A percentile compares a stretch with the other conserved stretches of the same genome.
Evolutionary conservation across 2,113 vertebrate species (phyloP).

Genomic region (Symphodus melops): DNA sequence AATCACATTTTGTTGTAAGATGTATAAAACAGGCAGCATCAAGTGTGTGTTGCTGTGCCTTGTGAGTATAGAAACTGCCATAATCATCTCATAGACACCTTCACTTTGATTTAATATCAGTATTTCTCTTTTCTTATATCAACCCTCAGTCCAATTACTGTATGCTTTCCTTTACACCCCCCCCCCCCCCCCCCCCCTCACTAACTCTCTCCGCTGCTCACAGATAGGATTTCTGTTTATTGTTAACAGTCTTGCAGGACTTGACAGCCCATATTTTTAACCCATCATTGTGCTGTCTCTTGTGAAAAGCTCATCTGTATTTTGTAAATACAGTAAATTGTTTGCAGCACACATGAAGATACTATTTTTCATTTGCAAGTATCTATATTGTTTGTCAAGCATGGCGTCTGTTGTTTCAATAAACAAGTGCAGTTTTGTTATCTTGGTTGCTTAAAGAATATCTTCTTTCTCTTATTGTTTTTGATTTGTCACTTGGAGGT

Average conservation of each 20-base stretch:
- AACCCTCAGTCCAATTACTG: constrained; percentile 56
- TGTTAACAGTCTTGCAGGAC: constrained; percentile 60
- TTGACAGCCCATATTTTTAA: constrained; percentile 59
- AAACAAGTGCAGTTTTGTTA: no score
- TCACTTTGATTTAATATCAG: constrained; percentile 52
- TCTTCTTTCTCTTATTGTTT: no score
- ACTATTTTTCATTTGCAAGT: no score
- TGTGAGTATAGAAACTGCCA: constrained; percentile 54
- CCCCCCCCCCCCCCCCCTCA: constrained; percentile 5
- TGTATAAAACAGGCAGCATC: not conserved
- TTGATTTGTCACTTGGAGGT: no score
- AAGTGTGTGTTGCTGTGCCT: constrained; percentile 46
- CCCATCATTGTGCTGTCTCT: constrained; percentile 33
- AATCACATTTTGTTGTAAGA: constrained; percentile 12
- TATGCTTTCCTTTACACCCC: not conserved
- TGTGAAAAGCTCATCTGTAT: constrained; percentile 29
- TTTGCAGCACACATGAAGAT: constrained; percentile 5
- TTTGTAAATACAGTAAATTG: constrained; percentile 53
- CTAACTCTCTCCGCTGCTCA: not conserved
- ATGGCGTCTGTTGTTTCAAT: no score
- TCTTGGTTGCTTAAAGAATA: no score
- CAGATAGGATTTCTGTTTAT: constrained; percentile 47
- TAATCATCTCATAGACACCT: constrained; percentile 32
- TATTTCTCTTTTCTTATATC: constrained; percentile 53
- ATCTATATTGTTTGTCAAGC: no score